Base-by-base conservation (phyloP, 2,888 invertebrate species). In the Philaethria dido region DNA sequence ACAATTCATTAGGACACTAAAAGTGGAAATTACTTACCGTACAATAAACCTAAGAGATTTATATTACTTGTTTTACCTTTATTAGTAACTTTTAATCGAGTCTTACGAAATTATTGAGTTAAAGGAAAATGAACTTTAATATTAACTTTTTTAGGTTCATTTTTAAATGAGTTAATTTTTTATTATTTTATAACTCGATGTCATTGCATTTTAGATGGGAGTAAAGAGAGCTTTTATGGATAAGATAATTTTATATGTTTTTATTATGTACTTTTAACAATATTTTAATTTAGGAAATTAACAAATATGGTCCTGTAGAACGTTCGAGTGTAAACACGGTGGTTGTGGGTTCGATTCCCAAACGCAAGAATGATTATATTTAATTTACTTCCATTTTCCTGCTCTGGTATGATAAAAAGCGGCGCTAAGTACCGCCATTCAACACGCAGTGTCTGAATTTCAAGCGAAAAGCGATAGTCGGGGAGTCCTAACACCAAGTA, bases 31-130 rank as follows among this genome's bases (percentile, higher is more conserved):
- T 33, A 16, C 29, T 52, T 29, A 52, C 1, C 9, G 16, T 16
- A 0, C 11, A 4, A 52, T 52, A 52, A 33, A 33, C 16, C 16
- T 33, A 4, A 16, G 33, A 29, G 11, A 29, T 52, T 52, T 52
- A 52, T 52, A 18, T 3, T 16, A 29, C 16, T 52, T 18, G 29
- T 52, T 16, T 52, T 39, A 39, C 25, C 29, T 50, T 52, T 16
- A 52, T 29, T 52, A 33, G 52, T 52, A 52, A 52, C 52, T 33
- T 52, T 52, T 52, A 52, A 52, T 33, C 33, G 52, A 52, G 29
- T 33, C 52, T 33, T 50, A 16, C 3, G 11, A 29, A 52, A 16
- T 9, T 33, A 4, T 0, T 13, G 3, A 11, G 11, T n/a, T 11
- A 4, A 16, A 5, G 3, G 1, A 5, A 25, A 25, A 2, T 16